Base-by-base conservation (phyloP, 2,113 vertebrate species). In the Sander vitreus region DNA sequence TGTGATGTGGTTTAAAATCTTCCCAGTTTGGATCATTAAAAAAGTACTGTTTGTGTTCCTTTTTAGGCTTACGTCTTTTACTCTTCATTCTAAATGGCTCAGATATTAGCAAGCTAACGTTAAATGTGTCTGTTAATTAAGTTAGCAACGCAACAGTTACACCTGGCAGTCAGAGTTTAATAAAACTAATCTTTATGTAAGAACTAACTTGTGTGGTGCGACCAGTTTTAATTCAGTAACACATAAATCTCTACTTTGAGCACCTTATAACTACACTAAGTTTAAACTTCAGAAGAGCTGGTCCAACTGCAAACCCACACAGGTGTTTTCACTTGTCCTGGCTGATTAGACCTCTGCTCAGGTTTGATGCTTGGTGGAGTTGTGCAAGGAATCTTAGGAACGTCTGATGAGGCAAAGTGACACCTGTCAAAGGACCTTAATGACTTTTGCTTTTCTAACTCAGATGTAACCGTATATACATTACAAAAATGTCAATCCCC, bases 301-400 rank as follows among this genome's bases (percentile, higher is more conserved):
- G 33, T 53, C 15, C 10, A 7, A 6, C n/a, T 23, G 36, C 36
- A 23, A 6, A 27, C 16, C 3, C 47, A 51, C 15, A n/a, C 48
- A 64, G n/a, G 48, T 53, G 47, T 53, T 62, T 62, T 6, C 23
- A 60, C 25, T 21, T 47, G 11, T 47, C 12, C 19, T 73, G 55
- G 18, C 25, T 59, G 65, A 78, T 78, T 36, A 58, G 45, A 68
- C 15, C 14, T 50, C 64, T 43, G 47, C 45, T 27, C 65, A 47
- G 1, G 25, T 45, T 18, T 23, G 18, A 30, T 30, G 25, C 62
- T 66, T n/a, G 6, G n/a, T 53, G 16, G 16, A 48, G n/a, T 21
- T 21, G 9, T 15, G 64, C 23, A 8, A 50, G 9, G 15, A 50
- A n/a, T 19, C 25, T 51, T 18, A 47, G n/a, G 43, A 51, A 16